Evolutionary conservation across 2,888 invertebrate genomes (phyloP).

Genomic region (Junonia oenone): DNA sequence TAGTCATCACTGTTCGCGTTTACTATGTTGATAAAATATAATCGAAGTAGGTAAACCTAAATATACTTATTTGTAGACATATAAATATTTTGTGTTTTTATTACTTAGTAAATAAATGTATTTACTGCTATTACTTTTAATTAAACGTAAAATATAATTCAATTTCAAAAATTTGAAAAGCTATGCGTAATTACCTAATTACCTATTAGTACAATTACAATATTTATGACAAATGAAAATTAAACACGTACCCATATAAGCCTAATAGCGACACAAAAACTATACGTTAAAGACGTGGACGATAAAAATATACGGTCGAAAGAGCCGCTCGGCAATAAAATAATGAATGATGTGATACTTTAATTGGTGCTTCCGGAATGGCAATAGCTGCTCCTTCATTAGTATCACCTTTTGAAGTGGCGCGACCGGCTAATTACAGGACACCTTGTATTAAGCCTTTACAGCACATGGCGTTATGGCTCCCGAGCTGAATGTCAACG

Average conservation of each 20-base stretch:
- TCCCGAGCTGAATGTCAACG: conserved; percentile 2
- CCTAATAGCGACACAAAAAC: conserved; percentile 3
- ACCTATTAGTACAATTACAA: no score
- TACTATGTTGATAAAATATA: no score
- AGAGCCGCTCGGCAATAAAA: conserved; percentile 46
- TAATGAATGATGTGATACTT: conserved; percentile 65
- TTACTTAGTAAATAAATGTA: no score
- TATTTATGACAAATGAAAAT: neutral
- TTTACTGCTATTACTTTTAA: no score
- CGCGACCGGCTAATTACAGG: conserved; percentile 49
- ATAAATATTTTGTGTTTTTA: no score
- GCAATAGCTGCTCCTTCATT: conserved; percentile 47
- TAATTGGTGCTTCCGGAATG: conserved; percentile 62
- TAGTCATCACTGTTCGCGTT: no score
- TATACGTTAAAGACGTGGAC: conserved; percentile 5
- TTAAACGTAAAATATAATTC: no score
- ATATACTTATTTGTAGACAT: no score
- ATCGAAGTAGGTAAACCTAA: no score
- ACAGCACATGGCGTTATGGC: conserved; percentile 28
- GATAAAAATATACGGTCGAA: conserved; percentile 9
- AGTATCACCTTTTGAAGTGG: conserved; percentile 49
- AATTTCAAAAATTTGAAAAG: no score
- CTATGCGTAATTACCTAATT: no score
- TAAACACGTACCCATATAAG: neutral
- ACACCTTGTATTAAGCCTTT: conserved; percentile 45